These are phyloP conservation scores for Zapus hudsonius DNA, from an alignment of 2,113 vertebrate species.

Conservation along the genomic window DNA sequence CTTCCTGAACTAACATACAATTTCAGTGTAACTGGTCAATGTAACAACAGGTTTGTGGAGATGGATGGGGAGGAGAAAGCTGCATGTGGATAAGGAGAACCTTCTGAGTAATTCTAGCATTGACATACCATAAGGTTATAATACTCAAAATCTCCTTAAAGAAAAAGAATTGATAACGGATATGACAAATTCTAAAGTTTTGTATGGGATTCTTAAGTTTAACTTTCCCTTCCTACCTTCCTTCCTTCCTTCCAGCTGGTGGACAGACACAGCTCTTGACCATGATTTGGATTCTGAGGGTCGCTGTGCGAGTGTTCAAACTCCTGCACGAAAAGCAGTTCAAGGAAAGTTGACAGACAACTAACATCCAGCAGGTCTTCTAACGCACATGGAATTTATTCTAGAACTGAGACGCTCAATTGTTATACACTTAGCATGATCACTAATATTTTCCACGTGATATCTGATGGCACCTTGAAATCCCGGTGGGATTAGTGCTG, in stretches of 20 bases:
- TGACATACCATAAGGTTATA: neutral
- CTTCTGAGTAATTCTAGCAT: neutral
- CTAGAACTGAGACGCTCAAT: neutral
- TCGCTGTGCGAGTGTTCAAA: neutral
- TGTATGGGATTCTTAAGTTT: neutral
- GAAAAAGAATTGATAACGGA: neutral
- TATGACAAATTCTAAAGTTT: conserved; percentile 2
- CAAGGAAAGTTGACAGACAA: neutral
- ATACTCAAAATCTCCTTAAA: neutral
- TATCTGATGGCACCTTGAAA: conserved; percentile 32
- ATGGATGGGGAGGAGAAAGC: neutral
- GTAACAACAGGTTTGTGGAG: neutral
- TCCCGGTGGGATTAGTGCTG: neutral
- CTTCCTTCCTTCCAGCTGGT: neutral
- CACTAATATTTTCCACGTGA: neutral
- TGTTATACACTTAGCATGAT: neutral
- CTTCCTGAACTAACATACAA: neutral
- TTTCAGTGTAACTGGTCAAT: neutral
- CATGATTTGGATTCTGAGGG: neutral
- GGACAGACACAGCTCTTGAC: neutral
- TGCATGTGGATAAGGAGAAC: neutral
- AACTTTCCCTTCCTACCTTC: too few relatives aligned
- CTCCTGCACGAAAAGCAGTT: neutral
- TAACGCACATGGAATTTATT: neutral
- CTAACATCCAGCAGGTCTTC: neutral